phyloP scores from a whole-genome alignment of 30 jellyfish, hydroid and myxozoan genomes.

The Clytia hemisphaerica region DNA sequence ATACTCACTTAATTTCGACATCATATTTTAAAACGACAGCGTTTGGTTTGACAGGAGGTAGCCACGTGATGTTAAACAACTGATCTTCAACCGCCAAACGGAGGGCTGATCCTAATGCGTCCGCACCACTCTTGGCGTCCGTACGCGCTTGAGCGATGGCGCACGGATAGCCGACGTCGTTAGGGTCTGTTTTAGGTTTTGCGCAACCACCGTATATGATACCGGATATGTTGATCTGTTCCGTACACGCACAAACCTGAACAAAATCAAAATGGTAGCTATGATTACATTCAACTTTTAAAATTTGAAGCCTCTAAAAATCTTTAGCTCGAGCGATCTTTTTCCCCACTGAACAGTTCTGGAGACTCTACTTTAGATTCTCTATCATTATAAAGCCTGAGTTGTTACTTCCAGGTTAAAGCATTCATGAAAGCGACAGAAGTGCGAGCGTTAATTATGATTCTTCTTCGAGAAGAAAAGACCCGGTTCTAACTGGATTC shows the following conservation, averaged over 20 bases:
- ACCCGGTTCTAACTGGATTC: too few relatives aligned
- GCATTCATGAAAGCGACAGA: too few relatives aligned
- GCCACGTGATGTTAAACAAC: constrained; percentile 59
- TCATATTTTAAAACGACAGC: constrained; percentile 76
- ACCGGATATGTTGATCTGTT: too few relatives aligned
- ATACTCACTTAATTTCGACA: constrained; percentile 53
- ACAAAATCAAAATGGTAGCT: neutral
- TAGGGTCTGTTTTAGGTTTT: constrained; percentile 11
- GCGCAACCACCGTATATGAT: constrained; percentile 40
- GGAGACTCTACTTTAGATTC: too few relatives aligned
- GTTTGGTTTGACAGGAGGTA: constrained; percentile 69
- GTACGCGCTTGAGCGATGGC: constrained; percentile 68
- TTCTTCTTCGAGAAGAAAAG: too few relatives aligned
- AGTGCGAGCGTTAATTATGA: too few relatives aligned
- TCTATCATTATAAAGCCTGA: too few relatives aligned
- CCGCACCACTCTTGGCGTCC: constrained; percentile 68
- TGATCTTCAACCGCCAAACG: constrained; percentile 30
- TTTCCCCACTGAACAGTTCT: too few relatives aligned
- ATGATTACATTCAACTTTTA: constrained; percentile 39
- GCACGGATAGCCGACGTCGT: constrained; percentile 20
- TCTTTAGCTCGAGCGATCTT: constrained; percentile 14
- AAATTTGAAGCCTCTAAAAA: constrained; percentile 58
- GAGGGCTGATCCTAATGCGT: constrained; percentile 31
- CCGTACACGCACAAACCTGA: constrained; percentile 55
- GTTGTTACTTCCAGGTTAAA: too few relatives aligned